Evolutionary conservation across 1,140 invertebrate species (phyloP), one percentile per base, ranked within the genome.

Genomic region (Drosophila sp.): DNA sequence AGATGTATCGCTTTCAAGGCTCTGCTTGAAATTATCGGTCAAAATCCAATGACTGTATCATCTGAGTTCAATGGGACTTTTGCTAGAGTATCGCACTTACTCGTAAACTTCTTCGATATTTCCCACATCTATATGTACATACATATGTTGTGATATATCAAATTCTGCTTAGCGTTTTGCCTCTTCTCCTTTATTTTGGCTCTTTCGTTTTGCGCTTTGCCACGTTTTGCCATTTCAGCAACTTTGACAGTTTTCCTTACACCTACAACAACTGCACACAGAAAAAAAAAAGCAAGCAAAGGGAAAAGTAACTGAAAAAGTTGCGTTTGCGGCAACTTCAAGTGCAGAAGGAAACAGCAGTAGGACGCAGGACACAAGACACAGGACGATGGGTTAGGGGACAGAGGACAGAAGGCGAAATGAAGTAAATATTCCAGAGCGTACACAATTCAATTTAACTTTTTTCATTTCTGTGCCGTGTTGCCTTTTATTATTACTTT

Each of bases 401-500:
- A 38, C 35, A 38, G 6, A 17, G 32, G 30, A 17, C 56, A 10
- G 11, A 74, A 66, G 58, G 25, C 54, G 55, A 56, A 40, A 23
- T 38, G 38, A 8, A 67, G 61, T 62, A 64, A 27, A 41, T 40
- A 72, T 8, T 60, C 63, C 79, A 69, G 69, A 82, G 79, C 69
- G 79, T 79, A 82, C 79, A 87, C 83, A 86, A 87, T 86, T 86
- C 82, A 86, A 86, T 86, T 86, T 82, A 87, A 86, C 82, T 86
- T 86, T 87, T 86, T 87, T 85, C 80, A 82, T 86, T 78, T 78
- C 63, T 70, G 72, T 73, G 66, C 76, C 69, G 17, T 29, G 27
- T 70, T 79, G 79, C 82, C 66, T 82, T 74, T 78, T 85, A 67
- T 80, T 78, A 78, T 85, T 86, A 78, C 79, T n/a, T 40, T 40